Conservation (phyloP, 2,888 invertebrate genomes). For the Agriotes lineatus region DNA sequence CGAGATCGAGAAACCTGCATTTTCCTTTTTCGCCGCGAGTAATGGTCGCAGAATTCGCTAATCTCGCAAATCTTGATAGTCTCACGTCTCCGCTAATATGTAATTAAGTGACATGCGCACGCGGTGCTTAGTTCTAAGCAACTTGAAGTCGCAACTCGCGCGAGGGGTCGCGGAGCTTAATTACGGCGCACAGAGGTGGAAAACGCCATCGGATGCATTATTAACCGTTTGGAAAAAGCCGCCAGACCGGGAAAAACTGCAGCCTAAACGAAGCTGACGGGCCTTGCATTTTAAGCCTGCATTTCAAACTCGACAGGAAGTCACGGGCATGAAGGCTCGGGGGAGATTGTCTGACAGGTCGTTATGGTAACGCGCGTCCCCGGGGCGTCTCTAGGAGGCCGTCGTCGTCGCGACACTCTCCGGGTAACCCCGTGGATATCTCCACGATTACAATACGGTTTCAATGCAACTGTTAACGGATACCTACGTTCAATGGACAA, state of each 20-base stretch:
- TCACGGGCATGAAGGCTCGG: slow-evolving; percentile 40
- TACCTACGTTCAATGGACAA: no score
- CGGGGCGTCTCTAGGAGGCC: slow-evolving; percentile 49
- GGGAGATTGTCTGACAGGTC: slow-evolving; percentile 49
- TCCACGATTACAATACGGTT: slow-evolving; percentile 32
- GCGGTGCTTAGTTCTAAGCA: not conserved
- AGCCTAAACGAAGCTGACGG: slow-evolving; percentile 31
- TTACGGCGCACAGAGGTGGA: slow-evolving; percentile 25
- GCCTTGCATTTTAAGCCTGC: slow-evolving; percentile 31
- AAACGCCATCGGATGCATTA: slow-evolving; percentile 26
- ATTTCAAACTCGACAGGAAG: slow-evolving; percentile 46
- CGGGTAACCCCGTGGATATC: slow-evolving; percentile 20
- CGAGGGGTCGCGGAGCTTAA: slow-evolving; percentile 1
- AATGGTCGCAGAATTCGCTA: not conserved
- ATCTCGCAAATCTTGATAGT: not conserved
- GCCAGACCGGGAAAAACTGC: slow-evolving; percentile 28
- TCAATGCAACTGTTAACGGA: no score
- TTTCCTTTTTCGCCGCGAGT: not conserved
- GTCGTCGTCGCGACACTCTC: slow-evolving; percentile 37
- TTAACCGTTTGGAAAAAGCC: slow-evolving; percentile 29
- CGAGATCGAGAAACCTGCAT: no score
- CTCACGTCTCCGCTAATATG: not conserved
- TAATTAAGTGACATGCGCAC: slow-evolving; percentile 15
- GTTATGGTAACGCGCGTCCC: slow-evolving; percentile 52
- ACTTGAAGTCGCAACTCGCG: not conserved